Percentiles rank a stretch among this genome's conserved stretches.
Evolutionary conservation across 2,113 vertebrate species (phyloP).

Genomic region (Scopus umbretta): DNA sequence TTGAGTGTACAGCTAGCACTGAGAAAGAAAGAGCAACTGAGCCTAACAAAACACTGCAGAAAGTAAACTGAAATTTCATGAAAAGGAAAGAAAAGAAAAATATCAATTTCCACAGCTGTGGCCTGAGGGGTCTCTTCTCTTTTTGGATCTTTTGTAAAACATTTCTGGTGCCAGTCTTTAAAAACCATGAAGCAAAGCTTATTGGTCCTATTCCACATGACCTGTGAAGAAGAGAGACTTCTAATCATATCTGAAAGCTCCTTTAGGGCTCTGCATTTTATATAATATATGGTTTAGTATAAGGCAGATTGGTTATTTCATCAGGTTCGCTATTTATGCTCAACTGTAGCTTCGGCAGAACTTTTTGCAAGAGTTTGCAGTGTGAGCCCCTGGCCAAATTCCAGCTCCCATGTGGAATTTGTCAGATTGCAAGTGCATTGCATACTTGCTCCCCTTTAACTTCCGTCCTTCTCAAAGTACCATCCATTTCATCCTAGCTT

Average conservation of each 20-base stretch:
- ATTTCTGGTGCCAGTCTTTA: background rate
- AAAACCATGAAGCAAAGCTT: slow-evolving; percentile 14
- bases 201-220: slow-evolving; percentile 8
- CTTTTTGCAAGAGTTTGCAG: background rate
- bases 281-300: background rate
- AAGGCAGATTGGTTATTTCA: background rate
- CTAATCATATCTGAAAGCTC: background rate
- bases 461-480: background rate
- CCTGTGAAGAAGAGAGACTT: background rate
- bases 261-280: background rate
- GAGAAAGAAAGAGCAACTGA: background rate
- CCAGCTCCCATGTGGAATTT: background rate
- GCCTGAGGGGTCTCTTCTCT: background rate
- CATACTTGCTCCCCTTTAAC: background rate
- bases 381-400: background rate
- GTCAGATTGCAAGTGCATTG: background rate
- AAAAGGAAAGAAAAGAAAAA: background rate
- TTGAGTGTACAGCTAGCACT: background rate
- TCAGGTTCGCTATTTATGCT: background rate
- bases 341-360: background rate
- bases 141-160: background rate
- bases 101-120: background rate
- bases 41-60: background rate
- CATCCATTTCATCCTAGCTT: background rate
- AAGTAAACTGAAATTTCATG: background rate